These are phyloP conservation scores for Otus sunia DNA, from an alignment of 2,113 vertebrate species.

Conservation along the genomic window DNA sequence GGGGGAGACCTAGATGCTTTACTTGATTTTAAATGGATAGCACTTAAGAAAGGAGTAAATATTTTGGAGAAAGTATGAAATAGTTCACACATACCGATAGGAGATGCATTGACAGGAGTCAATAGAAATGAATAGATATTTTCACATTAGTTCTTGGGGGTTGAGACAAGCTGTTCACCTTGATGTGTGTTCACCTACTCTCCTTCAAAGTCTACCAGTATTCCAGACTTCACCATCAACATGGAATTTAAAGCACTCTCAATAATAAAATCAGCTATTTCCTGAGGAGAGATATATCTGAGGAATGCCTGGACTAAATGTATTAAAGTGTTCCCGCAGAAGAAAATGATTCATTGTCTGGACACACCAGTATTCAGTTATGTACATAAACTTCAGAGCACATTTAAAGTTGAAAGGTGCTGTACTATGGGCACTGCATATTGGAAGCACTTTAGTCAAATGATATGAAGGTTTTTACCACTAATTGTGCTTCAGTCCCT, in stretches of 20 bases:
- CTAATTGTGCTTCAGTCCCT: background rate
- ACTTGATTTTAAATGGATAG: background rate
- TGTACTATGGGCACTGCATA: background rate
- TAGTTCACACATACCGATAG: background rate
- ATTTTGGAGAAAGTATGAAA: background rate
- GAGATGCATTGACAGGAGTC: background rate
- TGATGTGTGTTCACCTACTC: background rate
- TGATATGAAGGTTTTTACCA: background rate
- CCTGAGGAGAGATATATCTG: background rate
- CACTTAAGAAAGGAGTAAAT: background rate
- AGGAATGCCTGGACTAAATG: background rate
- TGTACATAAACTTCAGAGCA: background rate
- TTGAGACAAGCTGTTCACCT: background rate
- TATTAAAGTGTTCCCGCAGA: background rate
- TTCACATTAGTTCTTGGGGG: background rate
- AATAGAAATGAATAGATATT: background rate
- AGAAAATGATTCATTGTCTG: background rate
- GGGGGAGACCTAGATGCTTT: background rate
- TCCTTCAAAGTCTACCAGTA: background rate
- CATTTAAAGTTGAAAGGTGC: background rate
- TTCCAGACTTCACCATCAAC: background rate
- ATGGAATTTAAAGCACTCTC: background rate
- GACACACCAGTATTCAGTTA: background rate
- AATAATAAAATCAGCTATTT: slow-evolving; percentile 1
- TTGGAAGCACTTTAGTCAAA: background rate